Evolutionary conservation across 1,140 invertebrate species (phyloP).

Genomic region (Caenorhabditis inopinata): DNA sequence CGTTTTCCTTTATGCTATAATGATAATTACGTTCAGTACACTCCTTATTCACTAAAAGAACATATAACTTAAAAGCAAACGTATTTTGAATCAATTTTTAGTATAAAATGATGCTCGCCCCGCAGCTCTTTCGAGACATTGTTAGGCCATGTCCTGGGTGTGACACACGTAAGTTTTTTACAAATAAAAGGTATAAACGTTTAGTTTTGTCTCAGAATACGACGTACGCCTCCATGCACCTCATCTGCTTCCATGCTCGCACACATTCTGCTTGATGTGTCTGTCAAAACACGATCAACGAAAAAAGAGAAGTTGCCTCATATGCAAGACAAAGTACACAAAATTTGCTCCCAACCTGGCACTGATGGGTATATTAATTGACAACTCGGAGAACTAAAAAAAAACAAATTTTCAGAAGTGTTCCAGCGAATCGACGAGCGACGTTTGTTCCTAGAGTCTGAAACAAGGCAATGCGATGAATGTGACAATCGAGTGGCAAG

Average conservation of each 20-base stretch:
- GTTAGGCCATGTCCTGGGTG: neutral
- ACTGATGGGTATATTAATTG: neutral
- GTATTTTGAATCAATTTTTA: no score
- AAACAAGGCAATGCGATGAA: slow-evolving; percentile 14
- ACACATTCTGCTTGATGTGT: slow-evolving; percentile 19
- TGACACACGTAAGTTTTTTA: neutral
- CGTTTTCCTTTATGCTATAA: no score
- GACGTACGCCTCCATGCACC: slow-evolving; percentile 3
- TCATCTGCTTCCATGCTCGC: neutral
- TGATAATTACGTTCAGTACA: no score
- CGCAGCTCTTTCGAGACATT: neutral
- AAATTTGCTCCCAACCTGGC: slow-evolving; percentile 10
- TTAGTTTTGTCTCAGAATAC: neutral
- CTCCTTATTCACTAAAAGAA: no score
- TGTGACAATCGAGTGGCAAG: neutral
- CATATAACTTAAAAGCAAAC: no score
- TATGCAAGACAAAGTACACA: slow-evolving; percentile 2
- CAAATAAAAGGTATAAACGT: neutral
- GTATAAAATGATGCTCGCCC: slow-evolving; percentile 6
- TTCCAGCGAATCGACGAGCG: neutral
- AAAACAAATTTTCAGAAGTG: neutral
- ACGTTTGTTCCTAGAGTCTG: neutral
- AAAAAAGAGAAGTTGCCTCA: neutral
- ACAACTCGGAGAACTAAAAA: no score
- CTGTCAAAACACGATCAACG: neutral